A percentile compares a stretch with the other conserved stretches of the same genome.
These are phyloP conservation scores for Lepus timidus DNA, from an alignment of 2,113 vertebrate species.

Conservation along the genomic window DNA sequence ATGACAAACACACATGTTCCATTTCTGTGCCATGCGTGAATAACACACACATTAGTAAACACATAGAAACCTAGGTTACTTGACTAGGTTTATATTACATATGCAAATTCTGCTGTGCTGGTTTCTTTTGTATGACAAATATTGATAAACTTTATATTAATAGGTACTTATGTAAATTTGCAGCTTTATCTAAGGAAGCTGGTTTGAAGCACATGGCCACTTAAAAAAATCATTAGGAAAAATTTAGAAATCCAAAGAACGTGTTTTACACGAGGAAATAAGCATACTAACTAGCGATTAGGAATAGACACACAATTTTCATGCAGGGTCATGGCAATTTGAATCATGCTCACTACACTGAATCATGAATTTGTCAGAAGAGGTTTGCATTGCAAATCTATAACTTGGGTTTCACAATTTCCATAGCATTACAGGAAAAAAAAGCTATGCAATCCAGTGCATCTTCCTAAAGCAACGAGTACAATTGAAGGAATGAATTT, in stretches of 20 bases:
- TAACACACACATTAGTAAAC: not conserved
- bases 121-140: conserved; percentile 5
- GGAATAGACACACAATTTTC: not conserved
- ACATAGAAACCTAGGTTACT: not conserved
- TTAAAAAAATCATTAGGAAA: not conserved
- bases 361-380: conserved; percentile 23
- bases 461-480: not conserved
- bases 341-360: not conserved
- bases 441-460: not conserved
- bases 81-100: not conserved
- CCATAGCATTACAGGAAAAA: conserved; percentile 22
- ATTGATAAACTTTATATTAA: not conserved
- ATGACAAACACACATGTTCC: not conserved
- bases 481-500: not conserved
- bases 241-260: not conserved
- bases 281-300: conserved; percentile 20
- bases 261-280: conserved; percentile 23
- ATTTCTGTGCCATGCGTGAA: not conserved
- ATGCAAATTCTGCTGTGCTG: not conserved
- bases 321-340: not conserved
- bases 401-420: conserved; percentile 3
- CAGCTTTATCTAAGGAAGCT: conserved; percentile 3
- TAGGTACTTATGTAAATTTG: not conserved
- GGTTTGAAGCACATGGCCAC: not conserved
- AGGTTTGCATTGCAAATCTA: not conserved